Evolutionary conservation across 2,113 vertebrate species (phyloP).

Genomic region (Thamnaconus septentrionalis): DNA sequence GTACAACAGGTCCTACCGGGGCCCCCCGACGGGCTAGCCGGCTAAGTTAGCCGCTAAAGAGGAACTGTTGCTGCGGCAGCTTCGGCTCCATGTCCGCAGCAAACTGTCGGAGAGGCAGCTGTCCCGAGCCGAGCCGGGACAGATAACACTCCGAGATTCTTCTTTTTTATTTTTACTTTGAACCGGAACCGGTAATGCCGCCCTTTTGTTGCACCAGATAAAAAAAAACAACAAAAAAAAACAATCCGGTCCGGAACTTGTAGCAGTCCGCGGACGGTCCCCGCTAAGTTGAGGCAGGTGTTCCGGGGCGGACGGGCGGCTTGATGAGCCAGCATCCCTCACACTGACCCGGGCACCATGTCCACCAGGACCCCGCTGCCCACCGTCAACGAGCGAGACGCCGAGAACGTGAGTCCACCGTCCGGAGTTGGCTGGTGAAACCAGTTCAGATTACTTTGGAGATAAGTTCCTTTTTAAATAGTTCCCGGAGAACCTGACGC

Average conservation of each 20-base stretch:
- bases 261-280: not conserved
- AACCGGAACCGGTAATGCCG: slow-evolving; percentile 14
- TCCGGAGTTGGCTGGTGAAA: too few species aligned
- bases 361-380: slow-evolving; percentile 48
- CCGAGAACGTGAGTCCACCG: not conserved
- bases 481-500: too few species aligned
- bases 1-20: slow-evolving; percentile 8
- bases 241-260: not conserved
- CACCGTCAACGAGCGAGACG: slow-evolving; percentile 19
- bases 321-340: slow-evolving; percentile 29
- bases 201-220: not conserved
- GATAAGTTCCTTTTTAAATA: too few species aligned
- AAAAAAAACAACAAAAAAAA: not conserved
- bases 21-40: slow-evolving; percentile 11
- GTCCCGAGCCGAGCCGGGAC: slow-evolving; percentile 5
- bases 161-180: not conserved
- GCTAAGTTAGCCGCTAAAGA: slow-evolving; percentile 27
- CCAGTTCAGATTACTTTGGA: too few species aligned
- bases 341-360: slow-evolving; percentile 40
- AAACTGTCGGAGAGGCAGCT: slow-evolving; percentile 13
- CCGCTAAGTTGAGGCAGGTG: slow-evolving; percentile 18
- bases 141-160: slow-evolving; percentile 1
- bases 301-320: slow-evolving; percentile 20
- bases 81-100: slow-evolving; percentile 28
- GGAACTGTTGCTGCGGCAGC: slow-evolving; percentile 46